These are phyloP conservation scores for Albula goreensis DNA, from an alignment of 2,113 vertebrate species.

Conservation along the genomic window DNA sequence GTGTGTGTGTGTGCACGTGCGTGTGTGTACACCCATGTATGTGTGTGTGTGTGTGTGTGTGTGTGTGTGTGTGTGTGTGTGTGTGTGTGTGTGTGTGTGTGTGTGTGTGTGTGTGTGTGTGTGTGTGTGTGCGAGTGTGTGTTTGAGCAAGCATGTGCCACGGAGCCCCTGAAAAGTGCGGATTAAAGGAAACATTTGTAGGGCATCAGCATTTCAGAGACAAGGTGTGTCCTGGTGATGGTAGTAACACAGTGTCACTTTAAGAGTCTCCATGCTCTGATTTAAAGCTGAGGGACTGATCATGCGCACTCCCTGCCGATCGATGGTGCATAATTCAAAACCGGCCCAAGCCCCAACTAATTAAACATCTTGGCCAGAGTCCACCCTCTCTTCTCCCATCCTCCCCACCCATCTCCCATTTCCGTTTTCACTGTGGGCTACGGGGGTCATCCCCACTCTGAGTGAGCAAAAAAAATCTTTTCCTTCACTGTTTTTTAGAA, in stretches of 20 bases:
- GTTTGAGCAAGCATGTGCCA: background rate
- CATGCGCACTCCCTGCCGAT: conserved; percentile 42
- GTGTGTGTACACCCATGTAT: background rate
- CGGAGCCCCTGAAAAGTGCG: background rate
- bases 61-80: background rate
- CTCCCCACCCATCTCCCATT: background rate
- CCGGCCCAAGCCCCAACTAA: conserved; percentile 22
- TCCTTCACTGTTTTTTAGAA: too few species aligned
- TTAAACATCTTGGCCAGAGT: conserved; percentile 18
- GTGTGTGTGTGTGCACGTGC: background rate
- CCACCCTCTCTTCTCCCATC: conserved; percentile 29
- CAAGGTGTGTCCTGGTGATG: background rate
- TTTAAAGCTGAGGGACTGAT: conserved; percentile 17
- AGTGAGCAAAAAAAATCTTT: too few species aligned
- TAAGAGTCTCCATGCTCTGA: conserved; percentile 46
- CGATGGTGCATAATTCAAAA: conserved; percentile 47
- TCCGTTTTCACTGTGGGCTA: background rate
- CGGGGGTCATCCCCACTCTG: background rate
- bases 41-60: background rate
- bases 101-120: background rate
- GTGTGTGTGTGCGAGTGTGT: background rate
- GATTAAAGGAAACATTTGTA: background rate
- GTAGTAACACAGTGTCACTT: conserved; percentile 8
- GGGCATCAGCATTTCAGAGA: conserved; percentile 12
- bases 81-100: background rate